Conservation (phyloP, 2,797 vertebrate species). For the Acrocephalus scirpaceus region DNA sequence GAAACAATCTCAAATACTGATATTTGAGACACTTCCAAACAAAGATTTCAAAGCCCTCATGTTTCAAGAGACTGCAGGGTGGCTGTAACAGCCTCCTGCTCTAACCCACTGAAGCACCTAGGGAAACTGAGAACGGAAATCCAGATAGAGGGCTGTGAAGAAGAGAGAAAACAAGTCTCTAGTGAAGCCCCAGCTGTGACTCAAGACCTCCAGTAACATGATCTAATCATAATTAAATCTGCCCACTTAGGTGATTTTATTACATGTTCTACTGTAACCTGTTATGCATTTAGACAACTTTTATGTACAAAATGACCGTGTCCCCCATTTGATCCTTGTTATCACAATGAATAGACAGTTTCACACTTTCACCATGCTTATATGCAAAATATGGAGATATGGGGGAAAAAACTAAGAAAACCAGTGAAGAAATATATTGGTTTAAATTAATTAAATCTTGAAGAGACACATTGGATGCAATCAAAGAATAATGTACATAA, state of each 20-base stretch:
- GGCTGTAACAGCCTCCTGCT: not conserved
- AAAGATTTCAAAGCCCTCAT: not conserved
- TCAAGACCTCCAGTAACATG: not conserved
- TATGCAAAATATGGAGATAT: not conserved
- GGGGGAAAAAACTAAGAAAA: not conserved
- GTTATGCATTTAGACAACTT: not conserved
- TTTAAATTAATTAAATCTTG: not conserved
- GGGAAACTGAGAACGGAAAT: not conserved
- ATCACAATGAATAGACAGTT: not conserved
- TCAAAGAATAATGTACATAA: not conserved
- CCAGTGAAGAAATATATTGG: not conserved
- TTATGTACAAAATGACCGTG: not conserved
- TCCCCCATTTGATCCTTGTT: not conserved
- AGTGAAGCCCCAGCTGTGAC: not conserved
- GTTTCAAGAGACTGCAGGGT: not conserved
- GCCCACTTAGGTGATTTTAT: not conserved
- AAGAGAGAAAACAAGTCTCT: not conserved
- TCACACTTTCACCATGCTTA: not conserved
- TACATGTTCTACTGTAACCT: not conserved
- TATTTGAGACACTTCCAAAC: not conserved
- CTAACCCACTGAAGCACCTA: not conserved
- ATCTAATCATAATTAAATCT: not conserved
- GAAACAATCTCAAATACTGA: not conserved
- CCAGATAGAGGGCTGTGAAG: not conserved
- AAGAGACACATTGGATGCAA: not conserved